A percentile compares a stretch with the other conserved stretches of the same genome.
Evolutionary conservation across 2,113 vertebrate genomes (phyloP).

Genomic region (Cololabis saira): DNA sequence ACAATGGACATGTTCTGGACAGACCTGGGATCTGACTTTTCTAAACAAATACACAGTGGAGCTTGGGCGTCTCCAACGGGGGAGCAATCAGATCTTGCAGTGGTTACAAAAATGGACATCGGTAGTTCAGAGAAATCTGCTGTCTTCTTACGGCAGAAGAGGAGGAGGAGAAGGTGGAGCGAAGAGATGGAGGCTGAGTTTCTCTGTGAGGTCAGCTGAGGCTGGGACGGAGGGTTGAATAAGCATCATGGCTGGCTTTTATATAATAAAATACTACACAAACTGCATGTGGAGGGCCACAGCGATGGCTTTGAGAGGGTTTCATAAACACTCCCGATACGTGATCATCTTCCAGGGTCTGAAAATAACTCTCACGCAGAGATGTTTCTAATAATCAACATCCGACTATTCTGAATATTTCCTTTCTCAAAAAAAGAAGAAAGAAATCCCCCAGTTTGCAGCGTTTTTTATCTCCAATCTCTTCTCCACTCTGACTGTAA

Average conservation of each 20-base stretch:
- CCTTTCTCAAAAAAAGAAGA: too few species aligned
- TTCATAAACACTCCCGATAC: too few species aligned
- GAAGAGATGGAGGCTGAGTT: background rate
- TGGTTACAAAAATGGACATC: constrained; percentile 38
- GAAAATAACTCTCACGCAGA: too few species aligned
- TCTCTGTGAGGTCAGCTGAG: constrained; percentile 43
- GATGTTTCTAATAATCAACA: too few species aligned
- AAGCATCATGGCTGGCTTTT: background rate
- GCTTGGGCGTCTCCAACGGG: constrained; percentile 35
- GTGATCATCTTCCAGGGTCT: too few species aligned
- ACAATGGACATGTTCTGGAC: constrained; percentile 46
- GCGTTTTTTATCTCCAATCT: background rate
- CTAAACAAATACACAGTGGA: constrained; percentile 62
- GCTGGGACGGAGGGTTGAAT: constrained; percentile 18
- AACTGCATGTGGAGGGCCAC: background rate
- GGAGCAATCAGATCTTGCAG: constrained; percentile 49
- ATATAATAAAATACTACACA: background rate
- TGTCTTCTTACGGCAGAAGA: constrained; percentile 10
- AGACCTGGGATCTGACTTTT: constrained; percentile 36
- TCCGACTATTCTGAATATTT: too few species aligned
- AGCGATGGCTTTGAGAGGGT: background rate
- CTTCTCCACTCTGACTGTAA: constrained; percentile 11
- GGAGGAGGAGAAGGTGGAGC: constrained; percentile 13
- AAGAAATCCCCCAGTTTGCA: too few species aligned
- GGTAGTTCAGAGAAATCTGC: too few species aligned